Evolutionary conservation across 2,888 invertebrate species (phyloP).

Genomic region (Argyra leucocephala): DNA sequence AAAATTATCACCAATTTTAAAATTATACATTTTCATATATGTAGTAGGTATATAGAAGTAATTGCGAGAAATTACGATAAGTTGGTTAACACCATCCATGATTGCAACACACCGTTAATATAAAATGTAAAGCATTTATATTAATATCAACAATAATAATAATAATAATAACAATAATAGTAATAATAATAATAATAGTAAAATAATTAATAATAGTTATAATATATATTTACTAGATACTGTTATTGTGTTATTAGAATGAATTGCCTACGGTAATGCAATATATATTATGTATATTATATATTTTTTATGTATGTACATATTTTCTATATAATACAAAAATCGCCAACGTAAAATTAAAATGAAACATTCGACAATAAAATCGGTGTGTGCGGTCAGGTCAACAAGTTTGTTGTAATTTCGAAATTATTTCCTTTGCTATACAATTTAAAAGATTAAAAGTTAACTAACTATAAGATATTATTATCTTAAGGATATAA

Average conservation of each 20-base stretch:
- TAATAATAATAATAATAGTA: not conserved
- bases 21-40: not conserved
- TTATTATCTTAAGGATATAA: not conserved
- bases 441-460: not conserved
- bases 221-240: not conserved
- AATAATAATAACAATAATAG: not conserved
- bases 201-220: not conserved
- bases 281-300: not conserved
- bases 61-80: not conserved
- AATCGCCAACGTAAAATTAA: not conserved
- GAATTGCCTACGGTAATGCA: not conserved
- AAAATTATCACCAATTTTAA: not conserved
- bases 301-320: too few relatives aligned
- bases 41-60: too few relatives aligned
- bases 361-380: not conserved
- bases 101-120: not conserved
- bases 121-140: not conserved
- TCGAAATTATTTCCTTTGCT: not conserved
- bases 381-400: conserved; percentile 1
- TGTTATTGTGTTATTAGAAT: not conserved
- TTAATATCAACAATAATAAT: not conserved
- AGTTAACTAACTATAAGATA: not conserved
- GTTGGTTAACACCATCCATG: too few relatives aligned
- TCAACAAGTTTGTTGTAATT: not conserved
- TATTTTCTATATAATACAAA: too few relatives aligned